phyloP scores from a whole-genome alignment of 1,140 invertebrate genomes.

The Cardiocondyla obscurior region DNA sequence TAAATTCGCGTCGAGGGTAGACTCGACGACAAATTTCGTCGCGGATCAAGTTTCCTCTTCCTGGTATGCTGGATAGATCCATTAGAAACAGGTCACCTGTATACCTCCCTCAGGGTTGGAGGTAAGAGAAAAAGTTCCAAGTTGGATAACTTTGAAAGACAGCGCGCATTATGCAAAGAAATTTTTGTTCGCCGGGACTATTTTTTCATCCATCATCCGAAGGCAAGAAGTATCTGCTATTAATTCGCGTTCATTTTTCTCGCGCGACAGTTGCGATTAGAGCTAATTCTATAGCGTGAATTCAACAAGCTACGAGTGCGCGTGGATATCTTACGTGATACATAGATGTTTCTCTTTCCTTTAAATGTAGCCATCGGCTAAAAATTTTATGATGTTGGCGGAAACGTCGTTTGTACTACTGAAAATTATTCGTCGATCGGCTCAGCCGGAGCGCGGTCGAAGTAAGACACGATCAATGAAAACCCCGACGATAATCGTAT shows the following conservation, averaged over 20 bases:
- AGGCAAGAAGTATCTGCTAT: not conserved
- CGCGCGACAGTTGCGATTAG: not conserved
- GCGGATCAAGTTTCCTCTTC: not conserved
- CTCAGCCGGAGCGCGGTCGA: too few relatives aligned
- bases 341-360: too few relatives aligned
- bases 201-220: not conserved
- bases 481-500: too few relatives aligned
- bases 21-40: constrained; percentile 7
- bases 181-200: not conserved
- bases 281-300: not conserved
- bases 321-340: too few relatives aligned
- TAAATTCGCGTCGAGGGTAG: not conserved
- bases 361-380: too few relatives aligned
- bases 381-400: too few relatives aligned
- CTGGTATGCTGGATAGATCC: not conserved
- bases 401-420: too few relatives aligned
- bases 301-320: too few relatives aligned
- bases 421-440: too few relatives aligned
- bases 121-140: not conserved
- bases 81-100: not conserved
- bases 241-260: not conserved
- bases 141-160: not conserved
- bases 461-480: too few relatives aligned
- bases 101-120: not conserved
- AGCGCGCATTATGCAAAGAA: not conserved